Percentiles rank a stretch among this genome's conserved stretches.
These are phyloP conservation scores for Diogma glabrata DNA, from an alignment of 2,888 invertebrate species.

Conservation along the genomic window DNA sequence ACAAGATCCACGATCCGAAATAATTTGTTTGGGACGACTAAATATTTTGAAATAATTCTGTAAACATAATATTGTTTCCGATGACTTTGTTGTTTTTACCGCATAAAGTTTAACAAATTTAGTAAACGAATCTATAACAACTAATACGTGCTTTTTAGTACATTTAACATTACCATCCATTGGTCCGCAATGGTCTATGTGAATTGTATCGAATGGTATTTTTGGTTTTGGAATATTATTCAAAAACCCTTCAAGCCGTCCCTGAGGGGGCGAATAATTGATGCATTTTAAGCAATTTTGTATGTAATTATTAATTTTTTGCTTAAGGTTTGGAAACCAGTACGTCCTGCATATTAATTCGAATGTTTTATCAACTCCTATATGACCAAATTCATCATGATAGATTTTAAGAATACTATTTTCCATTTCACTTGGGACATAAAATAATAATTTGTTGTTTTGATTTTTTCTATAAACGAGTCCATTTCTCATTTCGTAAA, in stretches of 20 bases:
- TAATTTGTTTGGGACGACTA: slow-evolving; percentile 12
- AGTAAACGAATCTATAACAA: slow-evolving; percentile 9
- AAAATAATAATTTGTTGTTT: too few species aligned
- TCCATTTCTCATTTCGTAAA: slow-evolving; percentile 7
- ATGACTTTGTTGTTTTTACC: slow-evolving; percentile 11
- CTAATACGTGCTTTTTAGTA: slow-evolving; percentile 10
- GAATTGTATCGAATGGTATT: slow-evolving; percentile 8
- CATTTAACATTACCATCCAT: slow-evolving; percentile 11
- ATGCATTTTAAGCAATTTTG: slow-evolving; percentile 10
- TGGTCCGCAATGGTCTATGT: slow-evolving; percentile 10
- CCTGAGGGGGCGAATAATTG: not conserved
- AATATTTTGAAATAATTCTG: slow-evolving; percentile 11
- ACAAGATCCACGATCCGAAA: too few species aligned
- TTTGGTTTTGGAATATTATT: slow-evolving; percentile 8
- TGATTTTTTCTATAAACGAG: slow-evolving; percentile 7
- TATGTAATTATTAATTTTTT: slow-evolving; percentile 6
- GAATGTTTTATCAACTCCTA: slow-evolving; percentile 7
- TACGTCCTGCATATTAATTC: too few species aligned
- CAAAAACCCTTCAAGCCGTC: slow-evolving; percentile 5
- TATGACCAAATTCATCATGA: slow-evolving; percentile 10
- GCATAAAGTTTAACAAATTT: slow-evolving; percentile 12
- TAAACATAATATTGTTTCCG: slow-evolving; percentile 8
- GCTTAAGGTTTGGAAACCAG: too few species aligned
- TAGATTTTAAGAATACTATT: slow-evolving; percentile 5
- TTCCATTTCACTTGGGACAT: slow-evolving; percentile 10